These are phyloP conservation scores for Dicranocentrus wangi DNA, from an alignment of 2,888 invertebrate species.

Conservation along the genomic window DNA sequence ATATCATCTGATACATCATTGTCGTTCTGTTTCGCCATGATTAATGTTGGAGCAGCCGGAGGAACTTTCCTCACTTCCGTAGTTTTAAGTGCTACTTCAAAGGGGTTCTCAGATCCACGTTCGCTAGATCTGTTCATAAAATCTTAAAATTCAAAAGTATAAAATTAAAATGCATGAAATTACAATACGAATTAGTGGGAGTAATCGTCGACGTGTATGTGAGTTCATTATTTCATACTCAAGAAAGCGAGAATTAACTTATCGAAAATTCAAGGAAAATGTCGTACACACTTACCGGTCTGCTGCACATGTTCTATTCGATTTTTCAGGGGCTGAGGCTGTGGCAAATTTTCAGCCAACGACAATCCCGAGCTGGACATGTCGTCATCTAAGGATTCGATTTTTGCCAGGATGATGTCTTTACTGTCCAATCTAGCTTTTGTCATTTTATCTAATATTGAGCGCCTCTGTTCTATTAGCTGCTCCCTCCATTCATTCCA, in stretches of 20 bases:
- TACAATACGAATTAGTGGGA: too few species aligned
- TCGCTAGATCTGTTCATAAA: too few species aligned
- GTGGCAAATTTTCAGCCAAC: too few species aligned
- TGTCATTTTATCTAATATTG: slow-evolving; percentile 69
- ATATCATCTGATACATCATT: neutral
- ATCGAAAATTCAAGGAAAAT: neutral
- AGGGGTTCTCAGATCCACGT: slow-evolving; percentile 32
- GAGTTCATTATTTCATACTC: too few species aligned
- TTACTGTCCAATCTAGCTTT: slow-evolving; percentile 56
- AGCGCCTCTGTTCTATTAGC: slow-evolving; percentile 68
- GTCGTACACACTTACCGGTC: too few species aligned
- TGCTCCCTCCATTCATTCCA: slow-evolving; percentile 68
- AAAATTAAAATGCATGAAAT: neutral
- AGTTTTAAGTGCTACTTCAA: slow-evolving; percentile 22
- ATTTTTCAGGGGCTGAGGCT: too few species aligned
- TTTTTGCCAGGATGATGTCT: slow-evolving; percentile 41
- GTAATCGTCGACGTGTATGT: too few species aligned
- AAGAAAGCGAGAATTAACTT: neutral
- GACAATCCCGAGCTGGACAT: too few species aligned
- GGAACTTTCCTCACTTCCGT: neutral
- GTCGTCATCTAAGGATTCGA: too few species aligned
- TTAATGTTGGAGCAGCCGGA: slow-evolving; percentile 34
- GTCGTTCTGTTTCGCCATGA: slow-evolving; percentile 9
- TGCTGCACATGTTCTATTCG: too few species aligned
- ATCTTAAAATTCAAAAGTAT: neutral